Conservation (phyloP, 2,797 vertebrate species). For the Alca torda region DNA sequence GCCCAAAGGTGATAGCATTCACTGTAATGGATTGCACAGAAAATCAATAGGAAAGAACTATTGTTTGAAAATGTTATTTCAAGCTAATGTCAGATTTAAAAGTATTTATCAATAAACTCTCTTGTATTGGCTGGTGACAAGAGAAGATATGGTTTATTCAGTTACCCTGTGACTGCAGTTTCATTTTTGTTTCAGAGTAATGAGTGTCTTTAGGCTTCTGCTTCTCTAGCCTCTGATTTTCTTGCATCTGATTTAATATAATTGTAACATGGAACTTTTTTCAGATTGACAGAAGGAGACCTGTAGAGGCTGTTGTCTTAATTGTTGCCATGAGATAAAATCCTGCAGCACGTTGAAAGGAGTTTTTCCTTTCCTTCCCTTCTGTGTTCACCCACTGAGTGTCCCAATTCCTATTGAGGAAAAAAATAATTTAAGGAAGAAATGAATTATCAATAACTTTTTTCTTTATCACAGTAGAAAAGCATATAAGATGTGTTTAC, state of each 20-base stretch:
- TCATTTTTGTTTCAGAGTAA: background rate
- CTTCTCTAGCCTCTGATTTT: background rate
- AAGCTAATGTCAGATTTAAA: conserved; percentile 12
- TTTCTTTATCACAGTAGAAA: background rate
- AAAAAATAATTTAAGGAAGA: background rate
- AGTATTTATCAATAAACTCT: background rate
- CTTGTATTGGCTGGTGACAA: background rate
- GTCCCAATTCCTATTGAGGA: background rate
- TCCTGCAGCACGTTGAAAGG: background rate
- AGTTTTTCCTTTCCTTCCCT: background rate
- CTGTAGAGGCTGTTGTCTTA: background rate
- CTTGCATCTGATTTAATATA: background rate
- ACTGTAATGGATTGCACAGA: background rate
- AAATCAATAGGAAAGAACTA: background rate
- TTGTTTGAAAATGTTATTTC: conserved; percentile 30
- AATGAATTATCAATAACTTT: background rate
- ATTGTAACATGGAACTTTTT: background rate
- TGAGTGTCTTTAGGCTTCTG: background rate
- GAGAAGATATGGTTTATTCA: background rate
- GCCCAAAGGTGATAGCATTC: background rate
- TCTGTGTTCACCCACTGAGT: background rate
- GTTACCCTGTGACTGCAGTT: background rate
- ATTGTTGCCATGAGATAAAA: background rate
- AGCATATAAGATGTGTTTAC: background rate
- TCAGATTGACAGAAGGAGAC: background rate